phyloP scores from a whole-genome alignment of 2,113 vertebrate species.

The Empidonax traillii region DNA sequence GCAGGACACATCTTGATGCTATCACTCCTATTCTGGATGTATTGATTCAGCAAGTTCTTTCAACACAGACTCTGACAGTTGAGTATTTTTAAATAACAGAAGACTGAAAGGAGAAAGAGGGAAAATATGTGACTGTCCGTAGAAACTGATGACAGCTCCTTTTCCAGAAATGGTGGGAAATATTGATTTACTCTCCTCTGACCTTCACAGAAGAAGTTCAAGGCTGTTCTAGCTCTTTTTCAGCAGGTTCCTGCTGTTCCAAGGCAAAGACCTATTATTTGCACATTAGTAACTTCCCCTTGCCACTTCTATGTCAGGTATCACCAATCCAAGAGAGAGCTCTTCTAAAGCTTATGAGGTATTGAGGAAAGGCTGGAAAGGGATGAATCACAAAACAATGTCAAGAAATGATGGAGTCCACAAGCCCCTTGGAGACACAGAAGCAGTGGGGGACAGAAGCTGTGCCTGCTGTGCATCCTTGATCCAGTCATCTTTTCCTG shows the following conservation, averaged over 20 bases:
- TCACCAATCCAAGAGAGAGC: not conserved
- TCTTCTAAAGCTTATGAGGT: not conserved
- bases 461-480: not conserved
- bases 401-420: not conserved
- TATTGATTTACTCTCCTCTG: not conserved
- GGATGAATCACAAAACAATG: not conserved
- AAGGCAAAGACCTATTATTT: not conserved
- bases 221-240: not conserved
- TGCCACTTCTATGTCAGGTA: not conserved
- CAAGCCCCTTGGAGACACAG: not conserved
- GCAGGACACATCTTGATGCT: slow-evolving; percentile 9
- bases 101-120: not conserved
- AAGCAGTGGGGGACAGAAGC: not conserved
- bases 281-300: not conserved
- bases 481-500: not conserved
- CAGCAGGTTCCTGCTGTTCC: not conserved
- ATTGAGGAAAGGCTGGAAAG: not conserved
- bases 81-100: slow-evolving; percentile 8
- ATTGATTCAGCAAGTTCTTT: slow-evolving; percentile 49
- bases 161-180: not conserved
- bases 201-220: not conserved
- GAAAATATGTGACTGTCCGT: not conserved
- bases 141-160: slow-evolving; percentile 12
- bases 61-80: not conserved
- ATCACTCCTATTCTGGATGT: not conserved